Evolutionary conservation across 2,113 vertebrate species (phyloP).

Genomic region (Mystacornis crossleyi): DNA sequence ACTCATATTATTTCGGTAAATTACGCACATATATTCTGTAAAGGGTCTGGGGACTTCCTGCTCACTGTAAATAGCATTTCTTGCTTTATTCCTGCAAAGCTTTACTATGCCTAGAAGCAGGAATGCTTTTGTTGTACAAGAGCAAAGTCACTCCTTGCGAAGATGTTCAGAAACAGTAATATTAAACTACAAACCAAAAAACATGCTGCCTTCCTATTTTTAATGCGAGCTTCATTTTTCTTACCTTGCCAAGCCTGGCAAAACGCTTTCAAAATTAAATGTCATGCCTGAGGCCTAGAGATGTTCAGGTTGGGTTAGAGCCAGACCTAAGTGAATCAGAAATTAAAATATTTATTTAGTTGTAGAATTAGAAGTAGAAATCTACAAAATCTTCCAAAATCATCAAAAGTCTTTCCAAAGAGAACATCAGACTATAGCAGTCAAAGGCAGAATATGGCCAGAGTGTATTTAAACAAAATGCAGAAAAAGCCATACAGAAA

Average conservation of each 20-base stretch:
- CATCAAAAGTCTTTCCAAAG: neutral
- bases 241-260: neutral
- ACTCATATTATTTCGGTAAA: neutral
- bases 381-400: neutral
- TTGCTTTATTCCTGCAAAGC: neutral
- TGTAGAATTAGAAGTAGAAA: neutral
- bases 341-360: neutral
- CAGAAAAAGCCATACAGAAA: neutral
- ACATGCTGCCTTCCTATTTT: neutral
- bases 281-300: neutral
- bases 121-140: neutral
- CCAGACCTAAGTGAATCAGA: slow-evolving; percentile 10
- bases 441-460: neutral
- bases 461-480: neutral
- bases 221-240: neutral
- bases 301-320: neutral
- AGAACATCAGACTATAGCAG: neutral
- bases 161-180: neutral
- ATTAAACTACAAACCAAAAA: neutral
- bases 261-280: neutral
- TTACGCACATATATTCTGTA: neutral
- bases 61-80: neutral
- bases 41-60: neutral
- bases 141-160: neutral
- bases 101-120: neutral